Base-by-base conservation (phyloP, 2,888 invertebrate species). In the Coelinius sp. region DNA sequence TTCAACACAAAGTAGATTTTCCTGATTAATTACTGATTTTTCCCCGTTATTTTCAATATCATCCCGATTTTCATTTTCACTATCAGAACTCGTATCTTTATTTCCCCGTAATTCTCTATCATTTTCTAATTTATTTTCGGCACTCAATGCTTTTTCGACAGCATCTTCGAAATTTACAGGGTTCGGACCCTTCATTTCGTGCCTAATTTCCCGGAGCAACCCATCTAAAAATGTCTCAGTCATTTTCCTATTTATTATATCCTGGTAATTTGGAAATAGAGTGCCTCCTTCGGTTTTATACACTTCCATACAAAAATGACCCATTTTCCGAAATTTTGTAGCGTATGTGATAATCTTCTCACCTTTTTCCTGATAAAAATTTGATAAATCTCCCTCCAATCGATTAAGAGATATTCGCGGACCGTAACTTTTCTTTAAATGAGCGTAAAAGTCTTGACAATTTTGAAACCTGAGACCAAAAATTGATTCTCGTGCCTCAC, bases 91-190 rank as follows among this genome's bases (percentile, higher is more conserved):
- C n/a, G n/a, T n/a, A n/a, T n/a, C n/a, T n/a, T n/a, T n/a, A n/a
- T n/a, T n/a, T n/a, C n/a, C n/a, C n/a, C 68, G 22, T 59, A 59
- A 3, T 31, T 62, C 35, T 27, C 5, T 14, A 17, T 14, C 17
- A 1, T 62, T 56, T 31, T 59, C 59, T 6, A 31, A 1, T 44
- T 74, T 68, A n/a, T 65, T 35, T 24, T 70, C 63, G 0, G 12
- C 44, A 14, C 17, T 44, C 6, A 38, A 17, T 2, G 41, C 41
- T 69, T 62, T n/a, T n/a, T 59, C 17, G 20, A 44, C 12, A 59
- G 24, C 1, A n/a, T 59, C 24, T n/a, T 59, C 5, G n/a, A 25
- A 62, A n/a, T 7, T n/a, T 27, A 31, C n/a, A n/a, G n/a, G n/a
- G 12, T 14, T 14, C 12, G 17, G 1, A 14, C 5, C 17, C 6